These are phyloP conservation scores for Agrotis puta DNA, from an alignment of 2,888 invertebrate genomes.

Conservation along the genomic window DNA sequence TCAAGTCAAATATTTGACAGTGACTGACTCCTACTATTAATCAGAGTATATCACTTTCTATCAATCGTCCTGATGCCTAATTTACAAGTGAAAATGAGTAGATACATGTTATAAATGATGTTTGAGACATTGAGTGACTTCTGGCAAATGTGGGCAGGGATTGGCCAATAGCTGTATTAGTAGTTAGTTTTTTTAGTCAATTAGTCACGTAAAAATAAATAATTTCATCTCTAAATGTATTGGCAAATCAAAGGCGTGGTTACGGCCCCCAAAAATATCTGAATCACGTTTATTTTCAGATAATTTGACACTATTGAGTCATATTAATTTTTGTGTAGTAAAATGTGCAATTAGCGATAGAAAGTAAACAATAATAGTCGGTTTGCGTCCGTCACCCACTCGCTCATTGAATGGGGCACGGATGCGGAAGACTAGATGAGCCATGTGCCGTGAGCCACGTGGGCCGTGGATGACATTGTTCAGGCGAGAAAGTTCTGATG, in stretches of 20 bases:
- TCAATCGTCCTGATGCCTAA: conserved; percentile 49
- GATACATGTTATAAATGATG: conserved; percentile 43
- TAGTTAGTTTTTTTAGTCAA: conserved; percentile 19
- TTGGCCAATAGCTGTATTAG: conserved; percentile 31
- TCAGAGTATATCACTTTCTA: conserved; percentile 58
- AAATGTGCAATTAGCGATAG: conserved; percentile 82
- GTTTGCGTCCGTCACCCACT: conserved; percentile 83
- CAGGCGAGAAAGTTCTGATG: conserved; percentile 63
- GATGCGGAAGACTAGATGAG: conserved; percentile 82
- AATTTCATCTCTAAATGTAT: conserved; percentile 19
- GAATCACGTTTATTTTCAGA: conserved; percentile 44
- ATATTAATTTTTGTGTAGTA: conserved; percentile 70
- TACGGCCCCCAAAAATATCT: conserved; percentile 15
- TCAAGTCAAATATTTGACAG: conserved; percentile 51
- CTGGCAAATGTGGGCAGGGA: conserved; percentile 34
- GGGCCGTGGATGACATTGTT: conserved; percentile 78
- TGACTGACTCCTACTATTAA: conserved; percentile 53
- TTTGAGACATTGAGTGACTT: conserved; percentile 58
- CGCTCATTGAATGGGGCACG: conserved; percentile 75
- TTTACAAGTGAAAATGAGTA: conserved; percentile 42
- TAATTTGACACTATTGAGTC: conserved; percentile 67
- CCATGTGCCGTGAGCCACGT: conserved; percentile 36
- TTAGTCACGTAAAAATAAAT: conserved; percentile 30
- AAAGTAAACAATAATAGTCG: conserved; percentile 86
- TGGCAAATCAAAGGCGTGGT: not conserved